phyloP scores from a whole-genome alignment of 1,140 invertebrate genomes.

The Drosophila tani region DNA sequence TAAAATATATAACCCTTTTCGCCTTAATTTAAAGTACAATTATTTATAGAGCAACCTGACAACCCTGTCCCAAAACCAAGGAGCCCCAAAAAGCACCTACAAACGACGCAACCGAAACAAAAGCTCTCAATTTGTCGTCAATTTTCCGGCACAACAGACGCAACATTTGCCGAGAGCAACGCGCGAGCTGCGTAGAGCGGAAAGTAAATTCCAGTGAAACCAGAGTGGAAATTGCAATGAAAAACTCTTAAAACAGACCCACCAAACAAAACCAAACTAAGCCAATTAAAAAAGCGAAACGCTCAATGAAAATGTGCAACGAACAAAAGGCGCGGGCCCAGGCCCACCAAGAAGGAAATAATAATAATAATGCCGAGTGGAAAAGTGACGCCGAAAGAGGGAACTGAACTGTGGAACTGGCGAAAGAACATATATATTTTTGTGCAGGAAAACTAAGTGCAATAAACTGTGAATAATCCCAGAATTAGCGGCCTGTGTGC shows the following conservation, averaged over 20 bases:
- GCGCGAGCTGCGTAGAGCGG: conserved; percentile 60
- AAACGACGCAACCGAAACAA: conserved; percentile 57
- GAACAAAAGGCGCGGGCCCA: neutral
- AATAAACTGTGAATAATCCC: conserved; percentile 81
- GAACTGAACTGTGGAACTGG: conserved; percentile 13
- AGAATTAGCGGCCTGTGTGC: conserved; percentile 65
- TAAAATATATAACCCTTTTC: no score
- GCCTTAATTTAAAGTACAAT: neutral
- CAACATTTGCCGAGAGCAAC: conserved; percentile 68
- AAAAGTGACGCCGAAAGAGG: conserved; percentile 4
- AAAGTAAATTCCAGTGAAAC: conserved; percentile 51
- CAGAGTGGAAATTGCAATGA: conserved; percentile 17
- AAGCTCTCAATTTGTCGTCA: conserved; percentile 83
- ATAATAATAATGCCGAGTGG: conserved; percentile 6
- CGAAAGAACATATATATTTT: conserved; percentile 46
- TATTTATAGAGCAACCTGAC: neutral
- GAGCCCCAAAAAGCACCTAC: conserved; percentile 53
- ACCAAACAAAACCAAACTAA: conserved; percentile 28
- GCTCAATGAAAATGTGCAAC: conserved; percentile 34
- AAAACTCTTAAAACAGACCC: conserved; percentile 15
- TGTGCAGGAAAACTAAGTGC: conserved; percentile 79
- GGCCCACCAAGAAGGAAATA: conserved; percentile 1
- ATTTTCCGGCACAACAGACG: conserved; percentile 85
- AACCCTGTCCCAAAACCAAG: conserved; percentile 47
- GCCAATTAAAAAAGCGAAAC: conserved; percentile 23